These are phyloP conservation scores for Oncorhynchus keta DNA, from an alignment of 2,113 vertebrate genomes.

Conservation along the genomic window DNA sequence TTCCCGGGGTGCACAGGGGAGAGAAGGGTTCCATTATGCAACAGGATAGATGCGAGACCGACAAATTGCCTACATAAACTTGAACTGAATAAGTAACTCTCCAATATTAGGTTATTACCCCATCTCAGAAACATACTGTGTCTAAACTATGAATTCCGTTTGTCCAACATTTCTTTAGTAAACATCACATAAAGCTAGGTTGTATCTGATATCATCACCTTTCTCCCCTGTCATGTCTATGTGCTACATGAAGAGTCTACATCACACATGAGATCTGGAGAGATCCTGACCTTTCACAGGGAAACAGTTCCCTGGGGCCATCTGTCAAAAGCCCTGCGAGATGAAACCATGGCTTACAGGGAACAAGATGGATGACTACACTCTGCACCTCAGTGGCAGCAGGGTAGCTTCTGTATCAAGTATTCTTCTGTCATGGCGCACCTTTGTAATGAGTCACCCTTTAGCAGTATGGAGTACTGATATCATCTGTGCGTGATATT, in stretches of 20 bases:
- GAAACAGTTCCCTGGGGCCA: conserved; percentile 47
- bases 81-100: not conserved
- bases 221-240: not conserved
- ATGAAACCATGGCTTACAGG: conserved; percentile 53
- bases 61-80: not conserved
- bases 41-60: not conserved
- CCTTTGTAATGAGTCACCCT: not conserved
- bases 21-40: not conserved
- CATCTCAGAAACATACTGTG: too few relatives aligned
- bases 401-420: conserved; percentile 24
- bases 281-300: conserved; percentile 53
- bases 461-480: too few relatives aligned
- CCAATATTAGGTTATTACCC: too few relatives aligned
- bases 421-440: too few relatives aligned
- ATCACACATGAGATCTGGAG: conserved; percentile 39
- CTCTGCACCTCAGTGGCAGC: conserved; percentile 39
- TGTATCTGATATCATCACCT: not conserved
- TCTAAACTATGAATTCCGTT: too few relatives aligned
- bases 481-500: too few relatives aligned
- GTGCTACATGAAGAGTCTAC: conserved; percentile 36
- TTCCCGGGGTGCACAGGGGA: conserved; percentile 27
- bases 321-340: conserved; percentile 60
- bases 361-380: conserved; percentile 60
- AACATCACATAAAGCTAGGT: not conserved
- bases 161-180: not conserved